Base-by-base conservation (phyloP, 2,797 vertebrate species). In the Myotis planiceps region DNA sequence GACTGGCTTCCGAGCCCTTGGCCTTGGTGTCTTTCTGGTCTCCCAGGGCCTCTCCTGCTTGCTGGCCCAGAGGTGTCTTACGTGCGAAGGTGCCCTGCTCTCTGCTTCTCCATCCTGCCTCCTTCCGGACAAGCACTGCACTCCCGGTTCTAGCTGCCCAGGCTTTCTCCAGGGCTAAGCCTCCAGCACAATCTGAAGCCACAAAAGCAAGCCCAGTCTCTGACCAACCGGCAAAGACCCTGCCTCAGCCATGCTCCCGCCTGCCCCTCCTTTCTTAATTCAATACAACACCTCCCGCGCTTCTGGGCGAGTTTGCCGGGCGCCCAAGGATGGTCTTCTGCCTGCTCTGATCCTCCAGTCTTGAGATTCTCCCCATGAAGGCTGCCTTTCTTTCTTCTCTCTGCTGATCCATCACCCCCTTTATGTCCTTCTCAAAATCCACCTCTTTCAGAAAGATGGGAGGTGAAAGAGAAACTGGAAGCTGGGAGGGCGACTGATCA, bases 341-440 rank as follows among this genome's bases (percentile, higher is more conserved):
- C 65, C 37, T 18, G 82, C 47, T 23, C 53, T 13, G 23, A 86
- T 37, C 37, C 19, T 23, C 13, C 5, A 13, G 16, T 81, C 75
- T 75, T 34, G 58, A 75, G 55, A 15, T 63, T n/a, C 18, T 49
- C 69, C 25, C 23, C 13, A 0, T 0, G 1, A 32, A n/a, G 13
- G 6, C 21, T 12, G 5, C 18, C 25, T 74, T 84, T 63, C 78
- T 66, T 82, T 55, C 39, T 63, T 86, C 47, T 84, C 27, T 32
- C 53, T 55, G 74, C 15, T 45, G 23, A 27, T 6, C 81, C 6
- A 0, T 55, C 58, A 49, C 32, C 53, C 60, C 47, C 81, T 51
- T 76, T 39, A 88, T 53, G 65, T 21, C 37, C 66, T 95, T 69
- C 27, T 83, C 94, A 88, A 82, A 91, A 81, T 88, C 37, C 25